A percentile compares a stretch with the other conserved stretches of the same genome.
These are phyloP conservation scores for Grammomys surdaster DNA, from an alignment of 2,113 vertebrate species.

Conservation along the genomic window DNA sequence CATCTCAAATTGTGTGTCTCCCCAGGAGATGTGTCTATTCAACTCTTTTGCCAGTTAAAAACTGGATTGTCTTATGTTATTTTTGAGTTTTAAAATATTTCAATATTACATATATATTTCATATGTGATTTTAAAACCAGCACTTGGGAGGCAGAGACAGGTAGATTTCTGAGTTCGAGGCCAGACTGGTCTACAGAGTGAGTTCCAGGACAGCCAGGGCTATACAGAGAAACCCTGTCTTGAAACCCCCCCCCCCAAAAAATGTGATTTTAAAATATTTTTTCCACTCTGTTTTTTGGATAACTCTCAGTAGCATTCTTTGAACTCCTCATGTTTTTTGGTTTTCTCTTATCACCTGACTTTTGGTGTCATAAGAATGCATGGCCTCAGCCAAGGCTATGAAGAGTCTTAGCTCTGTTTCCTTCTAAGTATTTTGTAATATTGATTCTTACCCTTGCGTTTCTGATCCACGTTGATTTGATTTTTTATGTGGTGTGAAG, in stretches of 20 bases:
- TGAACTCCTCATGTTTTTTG: not conserved
- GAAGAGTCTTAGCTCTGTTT: not conserved
- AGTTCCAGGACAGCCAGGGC: too few relatives aligned
- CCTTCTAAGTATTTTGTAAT: slow-evolving; percentile 52
- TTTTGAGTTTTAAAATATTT: not conserved
- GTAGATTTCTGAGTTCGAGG: too few relatives aligned
- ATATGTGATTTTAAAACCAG: not conserved
- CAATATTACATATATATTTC: not conserved
- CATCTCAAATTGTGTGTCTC: not conserved
- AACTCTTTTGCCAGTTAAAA: slow-evolving; percentile 26
- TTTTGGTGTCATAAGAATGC: slow-evolving; percentile 8
- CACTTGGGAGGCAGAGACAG: too few relatives aligned
- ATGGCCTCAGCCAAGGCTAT: not conserved
- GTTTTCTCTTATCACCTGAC: not conserved
- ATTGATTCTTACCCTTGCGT: not conserved
- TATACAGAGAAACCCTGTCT: too few relatives aligned
- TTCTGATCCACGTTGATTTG: slow-evolving; percentile 21
- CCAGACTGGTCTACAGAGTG: too few relatives aligned
- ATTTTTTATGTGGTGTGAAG: not conserved
- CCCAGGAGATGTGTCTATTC: slow-evolving; percentile 24
- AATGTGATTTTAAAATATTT: not conserved
- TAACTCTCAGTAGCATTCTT: not conserved
- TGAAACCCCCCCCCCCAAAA: too few relatives aligned
- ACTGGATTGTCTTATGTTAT: not conserved
- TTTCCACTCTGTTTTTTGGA: slow-evolving; percentile 15